Percentiles rank a stretch among this genome's conserved stretches.
These are phyloP conservation scores for Ephestia elutella DNA, from an alignment of 1,140 invertebrate genomes.

Conservation along the genomic window DNA sequence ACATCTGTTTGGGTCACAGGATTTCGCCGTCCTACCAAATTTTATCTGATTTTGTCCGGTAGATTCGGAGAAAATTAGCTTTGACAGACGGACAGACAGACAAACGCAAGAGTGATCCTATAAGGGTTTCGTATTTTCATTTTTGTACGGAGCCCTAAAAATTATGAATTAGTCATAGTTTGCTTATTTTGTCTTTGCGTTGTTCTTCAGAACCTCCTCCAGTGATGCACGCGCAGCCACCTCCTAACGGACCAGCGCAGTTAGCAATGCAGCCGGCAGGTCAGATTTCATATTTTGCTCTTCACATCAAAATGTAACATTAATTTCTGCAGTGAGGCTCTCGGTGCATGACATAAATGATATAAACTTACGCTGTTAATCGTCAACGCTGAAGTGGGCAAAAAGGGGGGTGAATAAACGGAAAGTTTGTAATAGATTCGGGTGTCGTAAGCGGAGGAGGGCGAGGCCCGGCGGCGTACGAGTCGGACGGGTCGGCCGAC, in stretches of 20 bases:
- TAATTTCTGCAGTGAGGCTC: conserved; percentile 13
- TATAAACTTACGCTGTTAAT: background rate
- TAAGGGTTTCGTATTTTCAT: too few species aligned
- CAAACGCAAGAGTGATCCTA: too few species aligned
- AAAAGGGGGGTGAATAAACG: conserved; percentile 6
- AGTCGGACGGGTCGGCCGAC: conserved; percentile 74
- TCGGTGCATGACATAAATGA: conserved; percentile 29
- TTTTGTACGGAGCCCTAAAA: too few species aligned
- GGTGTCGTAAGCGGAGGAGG: conserved; percentile 13
- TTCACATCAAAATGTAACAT: background rate
- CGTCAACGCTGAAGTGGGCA: background rate
- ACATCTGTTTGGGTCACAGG: too few species aligned
- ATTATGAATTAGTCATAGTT: too few species aligned
- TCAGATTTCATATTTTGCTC: conserved; percentile 18
- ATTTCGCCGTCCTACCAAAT: too few species aligned
- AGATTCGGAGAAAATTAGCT: too few species aligned
- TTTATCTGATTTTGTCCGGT: too few species aligned
- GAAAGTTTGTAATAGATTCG: conserved; percentile 31
- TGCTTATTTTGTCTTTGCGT: conserved; percentile 4
- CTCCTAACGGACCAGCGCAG: conserved; percentile 30
- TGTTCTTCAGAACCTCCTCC: conserved; percentile 26
- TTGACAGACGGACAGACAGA: too few species aligned
- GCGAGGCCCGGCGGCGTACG: conserved; percentile 20
- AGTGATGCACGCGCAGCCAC: conserved; percentile 18
- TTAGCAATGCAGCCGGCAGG: conserved; percentile 25